phyloP scores from a whole-genome alignment of 2,888 invertebrate genomes.

The Pogonocherus hispidulus region DNA sequence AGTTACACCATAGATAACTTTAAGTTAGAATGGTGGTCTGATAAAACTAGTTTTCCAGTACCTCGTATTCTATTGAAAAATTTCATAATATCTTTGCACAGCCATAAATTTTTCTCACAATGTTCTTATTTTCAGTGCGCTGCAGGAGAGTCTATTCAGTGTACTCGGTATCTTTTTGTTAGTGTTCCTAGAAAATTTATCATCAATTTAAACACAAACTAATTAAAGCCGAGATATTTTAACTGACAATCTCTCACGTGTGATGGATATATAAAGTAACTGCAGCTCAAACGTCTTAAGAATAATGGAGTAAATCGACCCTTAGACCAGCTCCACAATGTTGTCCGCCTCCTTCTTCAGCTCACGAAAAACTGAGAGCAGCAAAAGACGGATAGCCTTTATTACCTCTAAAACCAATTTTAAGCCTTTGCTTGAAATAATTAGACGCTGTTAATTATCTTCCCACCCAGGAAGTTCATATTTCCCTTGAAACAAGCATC shows the following conservation, averaged over 20 bases:
- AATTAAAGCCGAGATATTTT: constrained; percentile 6
- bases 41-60: too few relatives aligned
- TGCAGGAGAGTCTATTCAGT: too few relatives aligned
- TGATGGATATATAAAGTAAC: constrained; percentile 11
- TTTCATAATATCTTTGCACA: too few relatives aligned
- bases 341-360: constrained; percentile 4
- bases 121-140: too few relatives aligned
- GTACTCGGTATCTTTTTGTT: too few relatives aligned
- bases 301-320: constrained; percentile 26
- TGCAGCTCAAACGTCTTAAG: constrained; percentile 5
- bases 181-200: too few relatives aligned
- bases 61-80: too few relatives aligned
- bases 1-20: too few relatives aligned
- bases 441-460: constrained; percentile 21
- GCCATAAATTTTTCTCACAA: too few relatives aligned
- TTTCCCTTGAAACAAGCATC: constrained; percentile 3
- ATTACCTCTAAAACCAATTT: constrained; percentile 2
- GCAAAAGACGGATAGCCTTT: constrained; percentile 19
- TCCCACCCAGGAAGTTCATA: constrained; percentile 11
- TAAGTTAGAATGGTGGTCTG: too few relatives aligned
- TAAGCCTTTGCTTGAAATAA: constrained; percentile 14
- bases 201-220: too few relatives aligned
- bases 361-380: constrained; percentile 13
- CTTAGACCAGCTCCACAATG: not conserved
- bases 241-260: constrained; percentile 7